These are phyloP conservation scores for Amiota minor DNA, from an alignment of 2,888 invertebrate genomes.

Conservation along the genomic window DNA sequence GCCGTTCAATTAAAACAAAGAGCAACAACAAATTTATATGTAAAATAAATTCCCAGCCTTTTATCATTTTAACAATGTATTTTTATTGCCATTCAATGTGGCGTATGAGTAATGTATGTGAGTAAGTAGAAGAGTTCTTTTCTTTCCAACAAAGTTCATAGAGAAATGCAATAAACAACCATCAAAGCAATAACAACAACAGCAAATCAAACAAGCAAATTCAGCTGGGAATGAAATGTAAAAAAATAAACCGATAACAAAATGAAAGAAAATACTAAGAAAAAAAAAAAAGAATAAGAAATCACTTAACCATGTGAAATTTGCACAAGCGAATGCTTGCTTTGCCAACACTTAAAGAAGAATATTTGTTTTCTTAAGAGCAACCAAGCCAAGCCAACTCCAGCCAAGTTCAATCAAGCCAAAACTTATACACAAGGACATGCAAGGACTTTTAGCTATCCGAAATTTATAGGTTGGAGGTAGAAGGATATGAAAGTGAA, in stretches of 20 bases:
- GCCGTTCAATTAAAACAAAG: no score
- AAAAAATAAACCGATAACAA: background rate
- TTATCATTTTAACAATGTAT: no score
- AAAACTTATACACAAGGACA: conserved; percentile 6
- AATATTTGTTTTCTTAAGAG: conserved; percentile 29
- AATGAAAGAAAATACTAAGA: background rate
- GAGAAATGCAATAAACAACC: background rate
- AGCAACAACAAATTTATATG: no score
- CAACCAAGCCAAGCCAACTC: background rate
- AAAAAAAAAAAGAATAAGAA: background rate
- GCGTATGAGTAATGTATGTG: no score
- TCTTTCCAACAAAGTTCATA: background rate
- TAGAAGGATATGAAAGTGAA: background rate
- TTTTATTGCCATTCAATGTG: no score
- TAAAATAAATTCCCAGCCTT: no score
- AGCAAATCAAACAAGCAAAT: background rate
- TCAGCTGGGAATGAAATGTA: background rate
- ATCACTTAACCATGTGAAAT: conserved; percentile 28
- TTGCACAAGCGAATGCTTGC: conserved; percentile 21
- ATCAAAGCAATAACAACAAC: background rate
- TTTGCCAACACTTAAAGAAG: conserved; percentile 21
- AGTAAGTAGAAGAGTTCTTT: no score
- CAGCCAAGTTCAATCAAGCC: no score
- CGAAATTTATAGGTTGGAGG: no score
- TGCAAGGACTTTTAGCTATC: background rate